Percentiles rank a stretch among this genome's conserved stretches.
Evolutionary conservation across 2,888 invertebrate species (phyloP).

Genomic region (Oligia fasciuncula): DNA sequence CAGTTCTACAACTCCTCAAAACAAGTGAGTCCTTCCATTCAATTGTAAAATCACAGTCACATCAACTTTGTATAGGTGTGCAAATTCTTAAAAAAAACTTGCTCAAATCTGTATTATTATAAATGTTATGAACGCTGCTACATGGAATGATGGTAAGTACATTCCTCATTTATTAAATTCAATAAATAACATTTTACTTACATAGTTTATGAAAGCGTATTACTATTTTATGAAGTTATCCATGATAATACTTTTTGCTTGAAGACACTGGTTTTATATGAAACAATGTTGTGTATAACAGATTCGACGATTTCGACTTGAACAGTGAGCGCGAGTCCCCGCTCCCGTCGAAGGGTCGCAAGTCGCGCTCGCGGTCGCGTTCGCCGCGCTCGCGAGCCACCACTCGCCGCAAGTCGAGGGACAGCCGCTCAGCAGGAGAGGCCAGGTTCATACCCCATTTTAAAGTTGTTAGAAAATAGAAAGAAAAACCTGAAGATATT

Average conservation of each 20-base stretch:
- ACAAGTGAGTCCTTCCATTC: conserved; percentile 77
- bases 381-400: conserved; percentile 74
- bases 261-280: neutral
- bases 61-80: neutral
- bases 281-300: conserved; percentile 59
- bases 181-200: neutral
- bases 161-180: conserved; percentile 32
- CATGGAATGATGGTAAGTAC: conserved; percentile 56
- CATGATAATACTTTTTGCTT: neutral
- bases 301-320: conserved; percentile 89
- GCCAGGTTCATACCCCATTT: conserved; percentile 74
- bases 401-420: conserved; percentile 82
- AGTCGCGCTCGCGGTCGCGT: conserved; percentile 78
- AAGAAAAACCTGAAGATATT: conserved; percentile 8
- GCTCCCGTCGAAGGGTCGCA: conserved; percentile 82
- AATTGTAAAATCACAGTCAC: neutral
- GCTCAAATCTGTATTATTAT: conserved; percentile 31
- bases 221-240: neutral
- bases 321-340: conserved; percentile 87
- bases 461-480: conserved; percentile 22
- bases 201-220: neutral
- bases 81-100: conserved; percentile 18
- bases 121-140: conserved; percentile 44
- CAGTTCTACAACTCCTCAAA: conserved; percentile 83
- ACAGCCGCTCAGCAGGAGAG: conserved; percentile 85